phyloP scores from a whole-genome alignment of 2,113 vertebrate species.

The Chloropsis hardwickii region DNA sequence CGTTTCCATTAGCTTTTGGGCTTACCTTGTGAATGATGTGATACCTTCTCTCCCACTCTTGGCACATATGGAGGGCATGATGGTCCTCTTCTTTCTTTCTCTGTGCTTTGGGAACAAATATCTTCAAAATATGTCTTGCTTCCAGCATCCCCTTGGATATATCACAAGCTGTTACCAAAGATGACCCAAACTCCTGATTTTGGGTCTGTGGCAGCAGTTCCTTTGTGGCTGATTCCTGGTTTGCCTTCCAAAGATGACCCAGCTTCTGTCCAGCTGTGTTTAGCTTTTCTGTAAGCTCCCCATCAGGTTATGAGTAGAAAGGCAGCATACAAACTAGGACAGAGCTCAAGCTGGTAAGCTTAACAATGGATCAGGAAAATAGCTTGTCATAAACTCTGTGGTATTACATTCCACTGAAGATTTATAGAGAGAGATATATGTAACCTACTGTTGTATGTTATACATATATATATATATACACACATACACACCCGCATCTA shows the following conservation, averaged over 20 bases:
- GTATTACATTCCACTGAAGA: not conserved
- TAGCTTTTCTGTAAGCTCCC: not conserved
- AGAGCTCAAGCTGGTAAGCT: not conserved
- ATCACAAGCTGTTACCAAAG: not conserved
- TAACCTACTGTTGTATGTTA: not conserved
- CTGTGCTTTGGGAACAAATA: not conserved
- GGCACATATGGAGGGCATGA: fast-evolving
- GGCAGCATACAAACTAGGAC: not conserved
- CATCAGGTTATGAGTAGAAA: not conserved
- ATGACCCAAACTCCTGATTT: not conserved
- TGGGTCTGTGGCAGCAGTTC: not conserved
- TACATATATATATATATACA: fast-evolving
- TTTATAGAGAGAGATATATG: not conserved
- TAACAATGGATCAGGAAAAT: not conserved
- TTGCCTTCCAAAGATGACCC: not conserved
- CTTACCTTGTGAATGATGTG: not conserved
- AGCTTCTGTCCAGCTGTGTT: not conserved
- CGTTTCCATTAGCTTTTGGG: not conserved
- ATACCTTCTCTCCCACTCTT: not conserved
- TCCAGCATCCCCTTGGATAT: not conserved
- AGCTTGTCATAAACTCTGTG: not conserved
- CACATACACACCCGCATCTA: not conserved
- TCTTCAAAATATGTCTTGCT: not conserved
- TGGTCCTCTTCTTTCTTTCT: not conserved
- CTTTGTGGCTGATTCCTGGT: not conserved